Base-by-base conservation (phyloP, 2,797 vertebrate species). In the Pipistrellus nathusii region DNA sequence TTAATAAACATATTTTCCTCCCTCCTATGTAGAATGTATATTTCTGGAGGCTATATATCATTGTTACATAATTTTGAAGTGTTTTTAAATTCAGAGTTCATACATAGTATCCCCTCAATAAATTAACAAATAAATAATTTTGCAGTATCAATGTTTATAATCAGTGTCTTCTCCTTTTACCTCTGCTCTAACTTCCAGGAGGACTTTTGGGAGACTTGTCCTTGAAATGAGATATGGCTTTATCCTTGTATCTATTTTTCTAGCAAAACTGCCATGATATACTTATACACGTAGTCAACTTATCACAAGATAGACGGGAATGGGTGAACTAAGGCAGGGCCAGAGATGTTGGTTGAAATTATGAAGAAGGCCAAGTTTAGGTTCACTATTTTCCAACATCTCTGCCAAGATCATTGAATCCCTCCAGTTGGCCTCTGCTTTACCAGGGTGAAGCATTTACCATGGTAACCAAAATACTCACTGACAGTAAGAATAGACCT, bases 111-210 rank as follows among this genome's bases (percentile, higher is more conserved):
- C 13, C 10, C 5, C 32, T 81, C 23, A 41, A n/a, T 62, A 51
- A 96, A 82, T 46, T 17, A 68, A 69, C 23, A 71, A 62, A 88
- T 85, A 21, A 80, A 64, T 85, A 72, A 68, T 51, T 72, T 57
- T 13, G 3, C 14, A 69, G 10, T 66, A 9, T 71, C 5, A 30
- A 5, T 85, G 64, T 41, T 48, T 55, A 71, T 23, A 68, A 17
- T 38, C 44, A 59, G 4, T 44, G 15, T 53, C 30, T 51, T 69
- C 21, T 23, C 4, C 11, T 78, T 82, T 86, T 32, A 13, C 5
- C 10, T 72, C 13, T 55, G 4, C 14, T 13, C 3, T 76, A 0
- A 25, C 9, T 13, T 90, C 20, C 7, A 66, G 46, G 64, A 71
- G 15, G 57, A 3, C 20, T 57, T 83, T 77, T 30, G 44, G 75